Percentiles rank a stretch among this genome's conserved stretches.
phyloP scores from a whole-genome alignment of 2,797 vertebrate species.

The Peromyscus attwateri region DNA sequence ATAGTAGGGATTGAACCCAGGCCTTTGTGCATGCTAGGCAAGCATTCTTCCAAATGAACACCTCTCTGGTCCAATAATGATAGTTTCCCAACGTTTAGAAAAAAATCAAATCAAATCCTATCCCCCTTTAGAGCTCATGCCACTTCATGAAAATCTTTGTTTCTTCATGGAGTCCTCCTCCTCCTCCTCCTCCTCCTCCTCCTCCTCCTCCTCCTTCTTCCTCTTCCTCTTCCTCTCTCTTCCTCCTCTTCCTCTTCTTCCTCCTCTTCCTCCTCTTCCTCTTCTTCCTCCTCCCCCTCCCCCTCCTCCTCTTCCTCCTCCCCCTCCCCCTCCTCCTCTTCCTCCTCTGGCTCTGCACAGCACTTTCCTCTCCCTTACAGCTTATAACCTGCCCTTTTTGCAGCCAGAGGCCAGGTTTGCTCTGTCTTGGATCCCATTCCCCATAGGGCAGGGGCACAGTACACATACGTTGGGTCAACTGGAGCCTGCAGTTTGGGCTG shows the following conservation, averaged over 20 bases:
- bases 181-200: not conserved
- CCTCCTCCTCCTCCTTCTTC: no score
- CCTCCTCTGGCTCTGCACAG: not conserved
- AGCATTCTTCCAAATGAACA: not conserved
- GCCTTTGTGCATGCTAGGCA: not conserved
- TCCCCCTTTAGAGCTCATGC: not conserved
- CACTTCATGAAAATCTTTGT: not conserved
- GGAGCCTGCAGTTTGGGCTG: not conserved
- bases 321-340: rapidly evolving
- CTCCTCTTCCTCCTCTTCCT: not conserved
- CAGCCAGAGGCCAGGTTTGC: not conserved
- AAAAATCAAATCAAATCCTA: not conserved
- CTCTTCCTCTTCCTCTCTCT: no score
- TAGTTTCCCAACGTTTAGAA: not conserved
- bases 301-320: not conserved
- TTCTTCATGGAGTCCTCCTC: not conserved
- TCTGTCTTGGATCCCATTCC: not conserved
- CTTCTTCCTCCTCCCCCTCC: not conserved
- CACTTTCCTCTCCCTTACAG: not conserved
- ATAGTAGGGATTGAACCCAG: no score
- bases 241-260: no score
- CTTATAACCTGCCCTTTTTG: not conserved
- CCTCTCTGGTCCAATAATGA: not conserved
- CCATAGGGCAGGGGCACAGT: not conserved
- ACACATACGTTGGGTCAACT: not conserved